Base-by-base conservation (phyloP, 1,140 invertebrate genomes). In the Melanaphis sacchari region DNA sequence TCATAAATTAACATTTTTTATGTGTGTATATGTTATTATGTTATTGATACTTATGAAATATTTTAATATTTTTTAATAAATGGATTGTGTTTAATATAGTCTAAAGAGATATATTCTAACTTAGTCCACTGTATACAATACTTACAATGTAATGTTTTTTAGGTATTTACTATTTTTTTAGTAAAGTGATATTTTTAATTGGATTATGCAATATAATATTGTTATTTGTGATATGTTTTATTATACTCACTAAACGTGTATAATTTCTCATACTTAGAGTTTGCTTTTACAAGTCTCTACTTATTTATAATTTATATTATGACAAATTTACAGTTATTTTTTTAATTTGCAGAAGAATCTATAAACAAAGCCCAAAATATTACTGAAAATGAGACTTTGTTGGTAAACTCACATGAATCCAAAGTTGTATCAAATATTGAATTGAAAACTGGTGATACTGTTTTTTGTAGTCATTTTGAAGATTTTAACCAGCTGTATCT, bases 401-500 rank as follows among this genome's bases (percentile, higher is more conserved):
- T 81, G 0, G 26, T n/a, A 82, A 26, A 8, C 24, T 15, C n/a
- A 46, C 22, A 21, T 46, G n/a, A 92, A 92, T 22, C 7, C 36
- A 41, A 81, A 43, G 9, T n/a, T 3, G 26, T 46, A 43, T 26
- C 66, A 36, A 46, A 41, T 46, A 82, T 26, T 49, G 41, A 92
- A 31, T 40, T 92, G 11, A 92, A 38, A 49, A 84, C 36, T 92
- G 91, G 76, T 49, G 91, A 92, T 82, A 82, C 26, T 82, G 91
- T 92, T 82, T 92, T 46, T 81, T 92, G 91, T 92, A 49, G 43
- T 81, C 26, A 92, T 92, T 92, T 84, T 92, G 91, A 92, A 82
- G 66, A 92, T 81, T 92, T 92, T 49, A 76, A 82, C 38, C 43
- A 92, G 1, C 22, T 92, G 38, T 92, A 81, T 8, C 59, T 92